Percentiles rank a stretch among this genome's conserved stretches.
These are phyloP conservation scores for Sminthurides bifidus DNA, from an alignment of 1,140 invertebrate genomes.

Conservation along the genomic window DNA sequence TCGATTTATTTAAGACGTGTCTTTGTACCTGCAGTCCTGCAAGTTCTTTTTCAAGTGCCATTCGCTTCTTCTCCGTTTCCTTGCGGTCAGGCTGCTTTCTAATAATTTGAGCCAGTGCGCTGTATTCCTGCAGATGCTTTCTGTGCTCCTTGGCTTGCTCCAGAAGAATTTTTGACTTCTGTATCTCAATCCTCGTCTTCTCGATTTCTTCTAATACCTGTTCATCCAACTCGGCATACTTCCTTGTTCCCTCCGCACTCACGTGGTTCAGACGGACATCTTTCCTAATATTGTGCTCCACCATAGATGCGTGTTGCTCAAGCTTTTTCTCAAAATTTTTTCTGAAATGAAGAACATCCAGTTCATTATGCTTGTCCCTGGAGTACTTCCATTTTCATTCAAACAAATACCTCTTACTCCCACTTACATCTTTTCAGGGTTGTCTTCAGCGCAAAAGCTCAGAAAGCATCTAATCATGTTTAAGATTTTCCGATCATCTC, in stretches of 20 bases:
- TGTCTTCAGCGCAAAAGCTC: conserved; percentile 70
- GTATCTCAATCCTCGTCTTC: conserved; percentile 59
- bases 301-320: conserved; percentile 64
- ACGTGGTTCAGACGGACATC: conserved; percentile 65
- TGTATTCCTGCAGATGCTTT: conserved; percentile 84
- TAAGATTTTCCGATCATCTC: conserved; percentile 81
- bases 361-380: background rate
- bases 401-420: background rate
- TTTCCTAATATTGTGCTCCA: conserved; percentile 77
- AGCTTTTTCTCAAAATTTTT: background rate
- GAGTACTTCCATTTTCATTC: background rate
- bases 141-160: conserved; percentile 65
- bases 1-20: background rate
- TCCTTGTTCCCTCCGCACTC: conserved; percentile 68
- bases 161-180: conserved; percentile 58
- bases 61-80: conserved; percentile 62
- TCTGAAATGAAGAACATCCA: background rate
- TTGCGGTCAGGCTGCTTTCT: conserved; percentile 76
- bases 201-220: conserved; percentile 65
- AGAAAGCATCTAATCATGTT: conserved; percentile 73
- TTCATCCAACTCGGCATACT: conserved; percentile 65
- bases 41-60: conserved; percentile 61
- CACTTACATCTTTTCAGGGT: conserved; percentile 54
- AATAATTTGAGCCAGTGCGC: conserved; percentile 80
- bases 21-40: conserved; percentile 44